Evolutionary conservation across 1,140 invertebrate species (phyloP).

Genomic region (Triops longicaudatus): DNA sequence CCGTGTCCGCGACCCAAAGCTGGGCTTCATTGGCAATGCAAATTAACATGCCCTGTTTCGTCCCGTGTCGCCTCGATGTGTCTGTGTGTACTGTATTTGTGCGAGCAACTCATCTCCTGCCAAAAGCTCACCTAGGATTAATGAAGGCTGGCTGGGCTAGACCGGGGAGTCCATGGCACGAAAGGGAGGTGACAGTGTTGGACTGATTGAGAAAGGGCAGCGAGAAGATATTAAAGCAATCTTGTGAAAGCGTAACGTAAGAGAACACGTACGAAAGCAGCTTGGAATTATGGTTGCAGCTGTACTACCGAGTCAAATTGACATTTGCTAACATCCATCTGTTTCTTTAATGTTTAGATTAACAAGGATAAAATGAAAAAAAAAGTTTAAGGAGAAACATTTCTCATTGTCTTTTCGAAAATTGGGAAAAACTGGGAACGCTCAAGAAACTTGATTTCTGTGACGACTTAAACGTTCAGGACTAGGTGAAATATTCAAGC

Average conservation of each 20-base stretch:
- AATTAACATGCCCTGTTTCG: not conserved
- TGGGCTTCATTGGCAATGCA: conserved; percentile 1
- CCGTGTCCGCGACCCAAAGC: conserved; percentile 13
- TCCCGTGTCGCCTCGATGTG: not conserved
- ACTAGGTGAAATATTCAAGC: too few relatives aligned
- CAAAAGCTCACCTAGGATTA: not conserved
- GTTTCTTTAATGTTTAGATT: too few relatives aligned
- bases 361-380: too few relatives aligned
- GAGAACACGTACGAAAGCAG: not conserved
- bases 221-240: not conserved
- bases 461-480: too few relatives aligned
- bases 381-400: too few relatives aligned
- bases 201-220: not conserved
- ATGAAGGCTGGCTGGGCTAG: not conserved
- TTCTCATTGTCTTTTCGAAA: too few relatives aligned
- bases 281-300: not conserved
- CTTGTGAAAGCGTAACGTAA: not conserved
- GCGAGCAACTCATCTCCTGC: not conserved
- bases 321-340: too few relatives aligned
- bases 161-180: not conserved
- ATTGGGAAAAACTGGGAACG: too few relatives aligned
- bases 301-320: not conserved
- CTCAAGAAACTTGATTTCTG: too few relatives aligned
- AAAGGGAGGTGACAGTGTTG: not conserved
- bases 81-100: not conserved